Base-by-base conservation (phyloP, 2,113 vertebrate species). In the Arothron firmamentum region DNA sequence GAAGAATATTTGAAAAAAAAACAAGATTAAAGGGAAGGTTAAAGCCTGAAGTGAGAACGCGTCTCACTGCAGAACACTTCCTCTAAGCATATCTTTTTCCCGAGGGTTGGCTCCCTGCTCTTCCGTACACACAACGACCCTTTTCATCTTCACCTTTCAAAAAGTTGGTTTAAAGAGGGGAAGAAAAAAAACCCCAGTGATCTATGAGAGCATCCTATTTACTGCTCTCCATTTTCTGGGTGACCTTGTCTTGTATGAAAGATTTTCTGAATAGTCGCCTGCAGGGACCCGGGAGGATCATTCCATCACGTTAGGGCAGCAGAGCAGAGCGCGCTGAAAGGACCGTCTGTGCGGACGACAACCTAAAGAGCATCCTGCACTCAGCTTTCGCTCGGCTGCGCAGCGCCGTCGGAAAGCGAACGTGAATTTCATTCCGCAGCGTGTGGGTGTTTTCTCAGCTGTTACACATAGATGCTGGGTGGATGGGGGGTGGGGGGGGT, bases 191-290 rank as follows among this genome's bases (percentile, higher is more conserved):
- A 67, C 74, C 78, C 41, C n/a, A n/a, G 51, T 38, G 65, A 81
- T 80, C 50, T 64, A 60, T 88, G 83, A 86, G 86, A 86, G 86
- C 85, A 72, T 75, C 77, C 81, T 79, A 80, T 85, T 85, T 83
- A 80, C 70, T 60, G 74, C 62, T 52, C 62, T 66, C 57, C 61
- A 75, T 55, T 65, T 51, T 70, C 65, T 72, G 79, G 65, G 61
- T 60, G 72, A 85, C 81, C 80, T 81, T 76, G 73, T 31, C 57
- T 72, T 82, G 61, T 81, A 69, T 77, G 74, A 66, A 75, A 68
- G 67, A 65, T 70, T 77, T 82, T 82, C 63, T 67, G 78, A 84
- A 76, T 77, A 80, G 87, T 67, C 16, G 78, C 87, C 87, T 84
- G 77, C 77, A 77, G 84, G 86, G 74, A 82, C 77, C 80, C 38